Percentiles rank a stretch among this genome's conserved stretches.
These are phyloP conservation scores for Cabera pusaria DNA, from an alignment of 2,888 invertebrate species.

Conservation along the genomic window DNA sequence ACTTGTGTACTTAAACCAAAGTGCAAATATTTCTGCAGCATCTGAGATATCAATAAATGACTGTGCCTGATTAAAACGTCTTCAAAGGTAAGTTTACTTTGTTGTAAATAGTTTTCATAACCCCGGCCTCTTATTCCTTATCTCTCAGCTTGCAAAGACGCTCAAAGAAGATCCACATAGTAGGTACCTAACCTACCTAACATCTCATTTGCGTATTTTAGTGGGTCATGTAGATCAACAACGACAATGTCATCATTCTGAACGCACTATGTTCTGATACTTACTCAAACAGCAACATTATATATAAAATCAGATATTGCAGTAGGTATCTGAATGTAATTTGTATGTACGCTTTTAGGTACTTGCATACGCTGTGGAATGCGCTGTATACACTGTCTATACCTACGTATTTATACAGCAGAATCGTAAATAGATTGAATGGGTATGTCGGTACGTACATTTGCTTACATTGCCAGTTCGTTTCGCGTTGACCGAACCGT, in stretches of 20 bases:
- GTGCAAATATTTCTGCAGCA: too few relatives aligned
- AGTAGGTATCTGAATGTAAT: constrained; percentile 43
- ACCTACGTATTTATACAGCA: constrained; percentile 66
- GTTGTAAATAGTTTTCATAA: too few relatives aligned
- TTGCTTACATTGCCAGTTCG: constrained; percentile 65
- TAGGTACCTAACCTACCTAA: too few relatives aligned
- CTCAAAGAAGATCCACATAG: constrained; percentile 16
- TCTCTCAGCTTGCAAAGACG: neutral
- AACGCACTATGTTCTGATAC: constrained; percentile 15
- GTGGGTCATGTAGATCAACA: constrained; percentile 37
- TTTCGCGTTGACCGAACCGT: constrained; percentile 60
- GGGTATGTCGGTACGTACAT: constrained; percentile 65
- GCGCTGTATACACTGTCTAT: constrained; percentile 63
- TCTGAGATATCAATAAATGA: too few relatives aligned
- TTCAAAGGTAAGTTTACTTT: too few relatives aligned
- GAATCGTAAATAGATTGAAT: constrained; percentile 82
- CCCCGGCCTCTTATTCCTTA: too few relatives aligned
- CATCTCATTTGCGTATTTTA: constrained; percentile 27
- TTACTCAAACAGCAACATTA: constrained; percentile 36
- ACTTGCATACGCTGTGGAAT: constrained; percentile 70
- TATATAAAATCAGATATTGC: constrained; percentile 35
- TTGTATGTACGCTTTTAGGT: constrained; percentile 53
- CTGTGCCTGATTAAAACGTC: too few relatives aligned
- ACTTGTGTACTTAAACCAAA: too few relatives aligned
- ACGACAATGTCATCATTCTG: constrained; percentile 33